These are phyloP conservation scores for Lepidocyrtinus sp. DNA, from an alignment of 2,888 invertebrate species.

Conservation along the genomic window DNA sequence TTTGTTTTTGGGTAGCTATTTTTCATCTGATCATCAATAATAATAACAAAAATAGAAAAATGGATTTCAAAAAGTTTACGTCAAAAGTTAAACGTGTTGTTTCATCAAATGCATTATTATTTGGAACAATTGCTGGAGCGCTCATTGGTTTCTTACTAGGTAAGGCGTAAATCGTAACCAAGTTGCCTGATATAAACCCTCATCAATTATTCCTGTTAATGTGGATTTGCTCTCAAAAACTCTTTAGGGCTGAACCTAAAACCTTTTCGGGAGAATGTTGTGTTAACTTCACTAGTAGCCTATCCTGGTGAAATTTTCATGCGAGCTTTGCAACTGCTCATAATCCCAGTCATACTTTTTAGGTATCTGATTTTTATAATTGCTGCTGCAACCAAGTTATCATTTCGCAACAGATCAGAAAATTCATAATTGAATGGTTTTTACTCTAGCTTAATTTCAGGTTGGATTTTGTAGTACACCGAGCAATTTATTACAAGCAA, in stretches of 20 bases:
- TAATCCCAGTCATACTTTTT: constrained; percentile 89
- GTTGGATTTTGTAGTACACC: constrained; percentile 19
- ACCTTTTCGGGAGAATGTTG: constrained; percentile 51
- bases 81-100: constrained; percentile 26
- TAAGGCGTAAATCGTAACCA: too few species aligned
- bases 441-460: constrained; percentile 56
- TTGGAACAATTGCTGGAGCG: constrained; percentile 62
- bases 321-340: constrained; percentile 89
- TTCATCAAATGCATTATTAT: constrained; percentile 53
- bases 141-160: constrained; percentile 59
- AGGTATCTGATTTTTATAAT: constrained; percentile 73
- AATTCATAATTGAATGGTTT: background rate
- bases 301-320: constrained; percentile 94
- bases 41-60: background rate
- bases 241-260: too few species aligned
- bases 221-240: too few species aligned
- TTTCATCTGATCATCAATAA: too few species aligned
- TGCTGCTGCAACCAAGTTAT: too few species aligned
- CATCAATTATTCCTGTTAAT: too few species aligned
- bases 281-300: constrained; percentile 77
- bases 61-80: constrained; percentile 17
- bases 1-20: too few species aligned
- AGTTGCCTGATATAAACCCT: too few species aligned
- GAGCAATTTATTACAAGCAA: too few species aligned
- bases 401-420: background rate